These are phyloP conservation scores for Trachelipus rathkii DNA, from an alignment of 1,140 invertebrate species.

Conservation along the genomic window DNA sequence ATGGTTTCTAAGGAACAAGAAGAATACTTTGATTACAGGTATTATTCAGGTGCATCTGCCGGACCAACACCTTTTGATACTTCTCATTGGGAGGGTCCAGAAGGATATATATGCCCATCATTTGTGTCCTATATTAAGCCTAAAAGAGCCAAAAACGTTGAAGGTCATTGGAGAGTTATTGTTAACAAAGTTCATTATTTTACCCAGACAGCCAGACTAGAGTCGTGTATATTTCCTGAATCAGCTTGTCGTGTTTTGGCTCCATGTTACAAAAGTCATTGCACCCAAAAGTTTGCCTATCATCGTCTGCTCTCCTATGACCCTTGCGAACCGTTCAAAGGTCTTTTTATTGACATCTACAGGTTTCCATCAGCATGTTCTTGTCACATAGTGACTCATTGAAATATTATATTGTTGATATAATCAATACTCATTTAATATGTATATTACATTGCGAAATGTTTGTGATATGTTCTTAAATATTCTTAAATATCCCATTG, in stretches of 20 bases:
- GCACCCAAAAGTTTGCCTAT: conserved; percentile 47
- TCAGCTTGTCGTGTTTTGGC: conserved; percentile 45
- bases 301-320: conserved; percentile 46
- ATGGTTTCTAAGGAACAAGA: conserved; percentile 37
- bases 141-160: conserved; percentile 45
- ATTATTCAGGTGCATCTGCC: conserved; percentile 37
- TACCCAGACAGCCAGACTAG: conserved; percentile 36
- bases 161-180: conserved; percentile 46
- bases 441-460: too few relatives aligned
- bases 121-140: conserved; percentile 24
- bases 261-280: conserved; percentile 46
- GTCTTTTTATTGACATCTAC: conserved; percentile 47
- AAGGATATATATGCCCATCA: conserved; percentile 48
- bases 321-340: conserved; percentile 46
- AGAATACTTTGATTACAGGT: conserved; percentile 20
- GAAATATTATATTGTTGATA: not conserved
- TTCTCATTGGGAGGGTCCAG: conserved; percentile 43
- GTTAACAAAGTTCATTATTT: conserved; percentile 39
- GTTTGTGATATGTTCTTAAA: too few relatives aligned
- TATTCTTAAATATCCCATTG: too few relatives aligned
- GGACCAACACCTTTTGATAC: conserved; percentile 36
- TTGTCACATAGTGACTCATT: conserved; percentile 43
- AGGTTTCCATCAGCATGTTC: conserved; percentile 46
- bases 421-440: too few relatives aligned
- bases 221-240: conserved; percentile 28